Evolutionary conservation across 92 coral and sea anemone genomes (phyloP).

Genomic region (Porites divaricata): DNA sequence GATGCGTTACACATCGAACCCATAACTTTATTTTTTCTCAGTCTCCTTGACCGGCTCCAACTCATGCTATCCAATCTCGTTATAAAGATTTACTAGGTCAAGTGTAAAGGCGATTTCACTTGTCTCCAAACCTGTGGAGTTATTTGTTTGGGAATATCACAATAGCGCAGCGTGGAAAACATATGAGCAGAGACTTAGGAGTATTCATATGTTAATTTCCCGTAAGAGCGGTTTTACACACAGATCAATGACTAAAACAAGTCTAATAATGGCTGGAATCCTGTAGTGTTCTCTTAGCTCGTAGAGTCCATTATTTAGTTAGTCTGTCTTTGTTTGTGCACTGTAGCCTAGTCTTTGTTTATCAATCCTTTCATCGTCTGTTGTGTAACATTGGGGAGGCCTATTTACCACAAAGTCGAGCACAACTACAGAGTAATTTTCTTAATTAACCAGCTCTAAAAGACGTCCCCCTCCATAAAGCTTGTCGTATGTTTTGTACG

Average conservation of each 20-base stretch:
- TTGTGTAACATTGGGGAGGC: slow-evolving; percentile 69
- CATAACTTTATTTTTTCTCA: background rate
- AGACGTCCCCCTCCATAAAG: slow-evolving; percentile 29
- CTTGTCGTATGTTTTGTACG: slow-evolving; percentile 29
- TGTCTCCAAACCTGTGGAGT: slow-evolving; percentile 25
- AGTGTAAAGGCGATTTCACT: slow-evolving; percentile 13
- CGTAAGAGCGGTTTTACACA: slow-evolving; percentile 42
- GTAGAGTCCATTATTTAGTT: slow-evolving; percentile 42
- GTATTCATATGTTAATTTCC: slow-evolving; percentile 59
- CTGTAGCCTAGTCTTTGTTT: slow-evolving; percentile 46
- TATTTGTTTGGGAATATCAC: slow-evolving; percentile 38
- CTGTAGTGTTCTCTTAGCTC: slow-evolving; percentile 49
- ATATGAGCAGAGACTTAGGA: slow-evolving; percentile 31
- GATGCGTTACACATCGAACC: background rate
- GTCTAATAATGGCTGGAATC: slow-evolving; percentile 58
- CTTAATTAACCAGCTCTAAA: slow-evolving; percentile 35
- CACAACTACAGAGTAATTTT: slow-evolving; percentile 42
- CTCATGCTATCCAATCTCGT: background rate
- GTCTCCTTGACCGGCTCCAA: background rate
- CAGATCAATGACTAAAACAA: slow-evolving; percentile 56
- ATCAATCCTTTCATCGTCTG: slow-evolving; percentile 46
- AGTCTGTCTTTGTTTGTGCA: slow-evolving; percentile 34
- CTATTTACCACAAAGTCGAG: slow-evolving; percentile 48
- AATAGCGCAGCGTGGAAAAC: slow-evolving; percentile 51
- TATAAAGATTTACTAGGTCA: background rate